Percentiles rank a stretch among this genome's conserved stretches.
These are phyloP conservation scores for Calliopsis andreniformis DNA, from an alignment of 1,140 invertebrate species.

Conservation along the genomic window DNA sequence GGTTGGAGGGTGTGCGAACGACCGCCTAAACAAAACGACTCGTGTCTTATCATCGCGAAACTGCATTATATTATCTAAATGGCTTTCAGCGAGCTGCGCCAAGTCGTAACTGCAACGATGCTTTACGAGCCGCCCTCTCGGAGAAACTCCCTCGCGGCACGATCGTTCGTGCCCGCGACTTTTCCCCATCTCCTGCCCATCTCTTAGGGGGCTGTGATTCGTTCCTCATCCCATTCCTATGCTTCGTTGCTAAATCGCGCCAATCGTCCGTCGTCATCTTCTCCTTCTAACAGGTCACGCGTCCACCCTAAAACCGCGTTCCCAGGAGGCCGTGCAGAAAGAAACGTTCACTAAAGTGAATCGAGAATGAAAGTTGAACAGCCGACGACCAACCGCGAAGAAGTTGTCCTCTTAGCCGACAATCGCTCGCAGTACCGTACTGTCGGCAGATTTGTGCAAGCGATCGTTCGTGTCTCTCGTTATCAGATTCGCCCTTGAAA, in stretches of 20 bases:
- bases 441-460: slow-evolving; percentile 19
- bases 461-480: slow-evolving; percentile 15
- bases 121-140: slow-evolving; percentile 46
- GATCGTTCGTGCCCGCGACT: slow-evolving; percentile 11
- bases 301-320: too few species aligned
- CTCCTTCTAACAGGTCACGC: too few species aligned
- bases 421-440: not conserved
- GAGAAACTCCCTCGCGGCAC: slow-evolving; percentile 31
- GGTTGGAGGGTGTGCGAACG: slow-evolving; percentile 49
- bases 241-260: too few species aligned
- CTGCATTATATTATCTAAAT: slow-evolving; percentile 69
- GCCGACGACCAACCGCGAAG: slow-evolving; percentile 4
- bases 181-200: too few species aligned
- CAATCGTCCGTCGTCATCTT: too few species aligned
- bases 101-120: slow-evolving; percentile 50
- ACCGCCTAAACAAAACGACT: slow-evolving; percentile 63
- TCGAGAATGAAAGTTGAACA: not conserved
- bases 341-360: not conserved
- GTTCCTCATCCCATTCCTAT: not conserved
- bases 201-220: slow-evolving; percentile 30
- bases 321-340: not conserved
- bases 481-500: slow-evolving; percentile 5
- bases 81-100: slow-evolving; percentile 60
- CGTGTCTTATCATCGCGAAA: slow-evolving; percentile 64
- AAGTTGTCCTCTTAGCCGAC: slow-evolving; percentile 5